A percentile compares a stretch with the other conserved stretches of the same genome.
Conservation (phyloP, 2,888 invertebrate genomes). For the Neoaliturus tenellus region DNA sequence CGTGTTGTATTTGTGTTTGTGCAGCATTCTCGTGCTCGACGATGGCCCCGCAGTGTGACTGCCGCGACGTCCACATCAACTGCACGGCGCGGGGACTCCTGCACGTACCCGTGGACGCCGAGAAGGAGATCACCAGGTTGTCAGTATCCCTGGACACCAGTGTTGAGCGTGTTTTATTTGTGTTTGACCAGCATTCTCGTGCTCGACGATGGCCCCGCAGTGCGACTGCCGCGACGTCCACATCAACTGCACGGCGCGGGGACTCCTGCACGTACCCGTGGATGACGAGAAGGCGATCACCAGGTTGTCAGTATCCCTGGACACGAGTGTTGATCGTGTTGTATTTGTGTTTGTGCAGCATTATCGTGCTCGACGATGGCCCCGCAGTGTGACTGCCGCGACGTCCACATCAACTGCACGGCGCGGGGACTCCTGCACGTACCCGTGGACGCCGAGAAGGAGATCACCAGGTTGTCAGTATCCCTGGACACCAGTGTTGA, state of each 20-base stretch:
- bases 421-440: conserved; percentile 68
- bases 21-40: conserved; percentile 72
- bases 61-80: conserved; percentile 72
- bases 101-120: conserved; percentile 69
- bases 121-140: conserved; percentile 70
- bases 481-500: too few relatives aligned
- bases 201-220: conserved; percentile 69
- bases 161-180: too few relatives aligned
- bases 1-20: too few relatives aligned
- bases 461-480: conserved; percentile 70
- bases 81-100: conserved; percentile 70
- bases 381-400: conserved; percentile 71
- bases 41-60: conserved; percentile 70
- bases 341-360: conserved; percentile 68
- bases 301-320: conserved; percentile 69
- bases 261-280: conserved; percentile 68
- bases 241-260: conserved; percentile 71
- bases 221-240: conserved; percentile 72
- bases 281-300: conserved; percentile 71
- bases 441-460: conserved; percentile 70
- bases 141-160: too few relatives aligned
- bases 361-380: conserved; percentile 71
- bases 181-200: conserved; percentile 72
- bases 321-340: too few relatives aligned
- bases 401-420: conserved; percentile 72